Percentiles rank a stretch among this genome's conserved stretches.
Conservation (phyloP, 2,888 invertebrate species). For the Calameuta pallipes region DNA sequence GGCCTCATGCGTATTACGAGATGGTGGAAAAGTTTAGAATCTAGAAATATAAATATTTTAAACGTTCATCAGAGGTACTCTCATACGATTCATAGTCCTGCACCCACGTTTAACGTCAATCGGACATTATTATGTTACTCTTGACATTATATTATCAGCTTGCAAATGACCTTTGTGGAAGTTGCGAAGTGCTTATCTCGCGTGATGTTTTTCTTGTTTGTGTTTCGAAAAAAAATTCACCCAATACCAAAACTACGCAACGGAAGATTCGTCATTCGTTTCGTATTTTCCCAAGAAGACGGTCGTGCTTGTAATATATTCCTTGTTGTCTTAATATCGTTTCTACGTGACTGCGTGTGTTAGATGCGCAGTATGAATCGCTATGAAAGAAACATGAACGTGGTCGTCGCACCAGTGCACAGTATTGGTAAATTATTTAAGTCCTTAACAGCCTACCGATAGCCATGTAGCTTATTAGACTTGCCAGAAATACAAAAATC, state of each 20-base stretch:
- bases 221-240: too few relatives aligned
- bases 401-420: slow-evolving; percentile 21
- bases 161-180: not conserved
- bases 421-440: slow-evolving; percentile 22
- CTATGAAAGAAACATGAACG: slow-evolving; percentile 13
- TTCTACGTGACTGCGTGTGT: slow-evolving; percentile 9
- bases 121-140: not conserved
- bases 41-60: not conserved
- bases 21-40: not conserved
- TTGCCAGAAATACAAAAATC: not conserved
- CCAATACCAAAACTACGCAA: not conserved
- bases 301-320: not conserved
- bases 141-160: not conserved
- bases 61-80: not conserved
- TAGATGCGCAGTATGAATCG: slow-evolving; percentile 12
- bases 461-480: not conserved
- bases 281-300: not conserved
- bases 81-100: not conserved
- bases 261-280: not conserved
- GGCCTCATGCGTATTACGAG: not conserved
- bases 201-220: not conserved
- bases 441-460: not conserved
- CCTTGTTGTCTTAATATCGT: not conserved
- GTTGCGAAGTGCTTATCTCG: not conserved
- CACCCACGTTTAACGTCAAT: not conserved